These are phyloP conservation scores for Antechinus flavipes DNA, from an alignment of 2,113 vertebrate genomes.

Conservation along the genomic window DNA sequence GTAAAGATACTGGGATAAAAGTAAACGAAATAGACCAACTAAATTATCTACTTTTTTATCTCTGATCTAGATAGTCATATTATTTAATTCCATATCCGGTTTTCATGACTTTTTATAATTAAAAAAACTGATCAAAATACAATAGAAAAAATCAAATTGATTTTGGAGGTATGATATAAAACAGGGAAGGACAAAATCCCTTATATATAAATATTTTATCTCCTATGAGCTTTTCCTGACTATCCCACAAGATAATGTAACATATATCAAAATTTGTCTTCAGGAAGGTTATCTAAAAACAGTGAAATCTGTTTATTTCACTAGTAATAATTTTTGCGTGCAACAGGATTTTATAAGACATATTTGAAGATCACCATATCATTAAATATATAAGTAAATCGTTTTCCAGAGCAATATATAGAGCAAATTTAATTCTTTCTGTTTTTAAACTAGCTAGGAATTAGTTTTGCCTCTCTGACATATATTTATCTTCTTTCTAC, in stretches of 20 bases:
- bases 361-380: background rate
- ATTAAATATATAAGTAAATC: background rate
- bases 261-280: conserved; percentile 9
- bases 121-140: background rate
- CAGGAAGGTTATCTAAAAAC: background rate
- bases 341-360: background rate
- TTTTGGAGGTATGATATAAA: conserved; percentile 34
- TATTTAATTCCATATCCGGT: conserved; percentile 15
- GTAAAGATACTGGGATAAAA: background rate
- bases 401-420: conserved; percentile 36
- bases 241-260: background rate
- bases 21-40: background rate
- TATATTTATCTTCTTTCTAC: background rate
- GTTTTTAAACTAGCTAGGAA: conserved; percentile 4
- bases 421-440: conserved; percentile 6
- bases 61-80: background rate
- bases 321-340: background rate
- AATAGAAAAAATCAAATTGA: conserved; percentile 18
- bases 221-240: background rate
- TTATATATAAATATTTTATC: background rate
- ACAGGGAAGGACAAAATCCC: background rate
- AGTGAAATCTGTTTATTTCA: background rate
- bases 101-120: background rate
- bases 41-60: conserved; percentile 5
- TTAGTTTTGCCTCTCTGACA: background rate